Conservation (phyloP, 2,113 vertebrate genomes). For the Prietella phreatophila region DNA sequence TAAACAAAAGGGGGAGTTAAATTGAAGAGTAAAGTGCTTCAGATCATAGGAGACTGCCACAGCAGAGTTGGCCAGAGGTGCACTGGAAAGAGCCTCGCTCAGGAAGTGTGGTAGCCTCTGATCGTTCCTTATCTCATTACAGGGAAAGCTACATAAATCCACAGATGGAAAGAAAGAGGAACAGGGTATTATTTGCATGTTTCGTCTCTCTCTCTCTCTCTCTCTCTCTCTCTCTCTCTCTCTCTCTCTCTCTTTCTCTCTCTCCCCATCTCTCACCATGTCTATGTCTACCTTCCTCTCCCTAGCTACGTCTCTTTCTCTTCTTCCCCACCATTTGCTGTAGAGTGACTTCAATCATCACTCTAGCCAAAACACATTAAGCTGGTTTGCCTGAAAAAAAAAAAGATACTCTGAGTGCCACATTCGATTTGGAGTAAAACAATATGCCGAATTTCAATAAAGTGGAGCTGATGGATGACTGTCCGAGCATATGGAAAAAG, state of each 20-base stretch:
- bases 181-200: conserved; percentile 73
- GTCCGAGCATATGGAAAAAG: conserved; percentile 52
- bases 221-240: conserved; percentile 49
- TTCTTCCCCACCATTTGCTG: conserved; percentile 58
- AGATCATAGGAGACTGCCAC: conserved; percentile 20
- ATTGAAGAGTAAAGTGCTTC: not conserved
- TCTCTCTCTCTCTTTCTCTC: conserved; percentile 56
- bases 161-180: conserved; percentile 66
- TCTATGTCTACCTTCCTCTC: conserved; percentile 58
- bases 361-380: conserved; percentile 78
- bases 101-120: conserved; percentile 56
- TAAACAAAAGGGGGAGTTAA: not conserved
- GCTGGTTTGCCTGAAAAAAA: conserved; percentile 63
- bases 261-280: conserved; percentile 50
- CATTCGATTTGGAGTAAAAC: conserved; percentile 74
- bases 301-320: conserved; percentile 47
- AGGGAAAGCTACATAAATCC: conserved; percentile 73
- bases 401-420: conserved; percentile 58
- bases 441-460: conserved; percentile 71
- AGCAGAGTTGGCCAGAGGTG: conserved; percentile 22
- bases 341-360: conserved; percentile 77
- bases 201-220: conserved; percentile 62
- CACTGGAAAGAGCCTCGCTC: conserved; percentile 39
- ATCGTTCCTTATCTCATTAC: conserved; percentile 76
- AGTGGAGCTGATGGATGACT: conserved; percentile 67